A percentile compares a stretch with the other conserved stretches of the same genome.
Evolutionary conservation across 2,888 invertebrate genomes (phyloP).

Genomic region (Saturnia japonica): DNA sequence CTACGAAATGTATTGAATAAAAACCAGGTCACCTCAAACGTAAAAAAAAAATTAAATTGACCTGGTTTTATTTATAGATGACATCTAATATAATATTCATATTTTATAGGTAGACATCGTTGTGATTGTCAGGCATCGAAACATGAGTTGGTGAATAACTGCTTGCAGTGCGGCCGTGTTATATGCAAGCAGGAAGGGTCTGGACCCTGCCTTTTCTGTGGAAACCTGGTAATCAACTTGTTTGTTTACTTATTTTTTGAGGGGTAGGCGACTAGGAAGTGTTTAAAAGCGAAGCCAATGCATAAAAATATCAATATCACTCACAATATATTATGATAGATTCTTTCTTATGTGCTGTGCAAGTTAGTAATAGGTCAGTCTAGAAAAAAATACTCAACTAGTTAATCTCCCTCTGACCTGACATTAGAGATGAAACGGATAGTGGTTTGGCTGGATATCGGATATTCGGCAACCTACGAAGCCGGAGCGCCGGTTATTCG

Average conservation of each 20-base stretch:
- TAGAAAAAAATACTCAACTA: no score
- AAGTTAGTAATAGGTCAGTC: no score
- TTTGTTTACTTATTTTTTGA: background rate
- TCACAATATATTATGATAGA: no score
- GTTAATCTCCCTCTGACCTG: no score
- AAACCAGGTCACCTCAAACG: background rate
- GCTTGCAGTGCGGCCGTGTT: conserved; percentile 95
- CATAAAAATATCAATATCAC: background rate
- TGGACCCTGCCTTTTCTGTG: conserved; percentile 97
- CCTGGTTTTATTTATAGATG: background rate
- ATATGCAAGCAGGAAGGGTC: conserved; percentile 98
- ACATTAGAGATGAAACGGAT: no score
- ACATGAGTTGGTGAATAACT: conserved; percentile 96
- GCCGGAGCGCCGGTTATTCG: no score
- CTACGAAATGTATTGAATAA: background rate
- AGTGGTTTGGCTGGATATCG: no score
- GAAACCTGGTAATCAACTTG: conserved; percentile 84
- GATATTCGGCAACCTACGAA: no score
- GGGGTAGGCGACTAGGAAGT: no score
- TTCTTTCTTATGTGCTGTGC: no score
- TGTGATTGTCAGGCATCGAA: conserved; percentile 97
- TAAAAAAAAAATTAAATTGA: no score
- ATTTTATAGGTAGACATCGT: conserved; percentile 86
- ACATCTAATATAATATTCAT: background rate
- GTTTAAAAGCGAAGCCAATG: background rate